phyloP scores from a whole-genome alignment of 2,797 vertebrate species.

The Pangasius djambal region DNA sequence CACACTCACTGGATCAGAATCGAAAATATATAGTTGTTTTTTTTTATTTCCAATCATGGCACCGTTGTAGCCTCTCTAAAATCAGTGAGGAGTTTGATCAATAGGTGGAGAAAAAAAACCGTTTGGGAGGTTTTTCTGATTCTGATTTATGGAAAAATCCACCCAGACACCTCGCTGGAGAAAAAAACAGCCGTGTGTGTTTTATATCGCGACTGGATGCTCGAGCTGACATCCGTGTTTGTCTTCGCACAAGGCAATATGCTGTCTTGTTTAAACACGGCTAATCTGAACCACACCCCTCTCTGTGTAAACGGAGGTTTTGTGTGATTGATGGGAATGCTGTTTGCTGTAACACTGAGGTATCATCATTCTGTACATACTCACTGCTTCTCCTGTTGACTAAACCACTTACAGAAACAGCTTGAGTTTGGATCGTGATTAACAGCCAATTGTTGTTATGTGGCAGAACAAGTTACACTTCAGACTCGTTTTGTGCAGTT shows the following conservation, averaged over 20 bases:
- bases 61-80: neutral
- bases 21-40: neutral
- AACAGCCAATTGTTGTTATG: neutral
- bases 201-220: neutral
- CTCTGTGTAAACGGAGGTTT: constrained; percentile 26
- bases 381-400: neutral
- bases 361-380: neutral
- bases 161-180: neutral
- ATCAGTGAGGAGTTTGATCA: neutral
- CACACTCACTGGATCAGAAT: too few species aligned
- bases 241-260: constrained; percentile 35
- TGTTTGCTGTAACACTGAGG: neutral
- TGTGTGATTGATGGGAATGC: neutral
- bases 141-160: neutral
- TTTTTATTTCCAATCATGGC: neutral
- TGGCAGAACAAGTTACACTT: neutral
- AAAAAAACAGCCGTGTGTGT: neutral
- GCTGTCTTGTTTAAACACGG: constrained; percentile 50
- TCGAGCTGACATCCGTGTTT: constrained; percentile 46
- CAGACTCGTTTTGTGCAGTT: neutral
- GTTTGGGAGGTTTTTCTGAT: neutral
- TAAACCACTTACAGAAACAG: neutral
- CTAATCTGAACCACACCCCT: constrained; percentile 6
- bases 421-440: neutral
- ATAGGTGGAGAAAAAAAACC: neutral